Percentiles rank a stretch among this genome's conserved stretches.
These are phyloP conservation scores for Bradypodion ventrale DNA, from an alignment of 2,797 vertebrate species.

Conservation along the genomic window DNA sequence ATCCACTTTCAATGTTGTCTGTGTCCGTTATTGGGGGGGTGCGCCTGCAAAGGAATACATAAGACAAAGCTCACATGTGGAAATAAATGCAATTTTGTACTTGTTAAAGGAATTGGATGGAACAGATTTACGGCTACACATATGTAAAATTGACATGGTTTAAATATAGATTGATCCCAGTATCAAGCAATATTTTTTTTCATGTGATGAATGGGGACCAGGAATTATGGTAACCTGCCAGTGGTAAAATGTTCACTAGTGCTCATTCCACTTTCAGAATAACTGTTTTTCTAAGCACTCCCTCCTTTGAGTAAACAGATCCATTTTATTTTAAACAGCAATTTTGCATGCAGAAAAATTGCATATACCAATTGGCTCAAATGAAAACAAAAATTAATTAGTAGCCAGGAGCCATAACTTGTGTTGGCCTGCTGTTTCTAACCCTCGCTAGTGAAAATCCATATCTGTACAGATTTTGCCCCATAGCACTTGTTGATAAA, in stretches of 20 bases:
- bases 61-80: no score
- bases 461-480: conserved; percentile 22
- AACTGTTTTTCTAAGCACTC: not conserved
- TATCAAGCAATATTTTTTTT: not conserved
- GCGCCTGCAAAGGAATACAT: no score
- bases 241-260: not conserved
- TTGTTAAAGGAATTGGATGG: no score
- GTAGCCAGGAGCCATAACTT: not conserved
- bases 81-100: no score
- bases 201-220: not conserved
- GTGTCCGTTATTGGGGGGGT: no score
- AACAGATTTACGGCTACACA: not conserved
- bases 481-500: conserved; percentile 2
- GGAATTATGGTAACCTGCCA: no score
- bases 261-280: not conserved
- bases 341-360: not conserved
- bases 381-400: conserved; percentile 33
- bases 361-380: not conserved
- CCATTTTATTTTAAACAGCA: conserved; percentile 5
- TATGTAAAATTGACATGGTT: not conserved
- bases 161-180: not conserved
- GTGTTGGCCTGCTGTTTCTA: not conserved
- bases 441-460: conserved; percentile 23
- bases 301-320: not conserved
- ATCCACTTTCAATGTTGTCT: no score